phyloP scores from a whole-genome alignment of 1,140 invertebrate genomes.

The Drosophila kepulauana region DNA sequence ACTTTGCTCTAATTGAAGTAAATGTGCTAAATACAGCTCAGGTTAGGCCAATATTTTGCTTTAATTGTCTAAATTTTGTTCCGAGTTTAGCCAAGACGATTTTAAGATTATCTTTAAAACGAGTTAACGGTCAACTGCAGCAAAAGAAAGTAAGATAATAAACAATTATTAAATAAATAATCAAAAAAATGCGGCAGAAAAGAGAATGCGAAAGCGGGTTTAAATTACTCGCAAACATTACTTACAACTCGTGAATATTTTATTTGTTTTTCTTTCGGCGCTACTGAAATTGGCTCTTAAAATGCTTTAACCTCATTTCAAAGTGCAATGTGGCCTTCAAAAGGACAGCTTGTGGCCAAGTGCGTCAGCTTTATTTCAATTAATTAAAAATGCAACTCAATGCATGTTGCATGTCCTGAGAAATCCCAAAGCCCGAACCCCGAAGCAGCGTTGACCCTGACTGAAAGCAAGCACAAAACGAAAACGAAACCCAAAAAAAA shows the following conservation, averaged over 20 bases:
- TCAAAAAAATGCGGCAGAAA: background rate
- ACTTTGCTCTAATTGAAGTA: constrained; percentile 60
- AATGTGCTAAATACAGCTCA: constrained; percentile 58
- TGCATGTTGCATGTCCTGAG: constrained; percentile 47
- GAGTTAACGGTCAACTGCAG: background rate
- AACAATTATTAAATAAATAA: constrained; percentile 4
- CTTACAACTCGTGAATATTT: background rate
- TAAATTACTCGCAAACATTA: constrained; percentile 2
- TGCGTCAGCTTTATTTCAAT: constrained; percentile 50
- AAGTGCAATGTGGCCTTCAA: constrained; percentile 35
- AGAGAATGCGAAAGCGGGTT: background rate
- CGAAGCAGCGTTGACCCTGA: constrained; percentile 35
- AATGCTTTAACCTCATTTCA: constrained; percentile 35
- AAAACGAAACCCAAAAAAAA: background rate
- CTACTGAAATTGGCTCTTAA: constrained; percentile 32
- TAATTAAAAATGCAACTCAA: constrained; percentile 57
- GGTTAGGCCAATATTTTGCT: constrained; percentile 35
- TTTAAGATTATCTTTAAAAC: too few species aligned
- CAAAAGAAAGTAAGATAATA: background rate
- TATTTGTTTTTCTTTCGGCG: constrained; percentile 11
- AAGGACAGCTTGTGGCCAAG: constrained; percentile 31
- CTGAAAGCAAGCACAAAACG: constrained; percentile 5
- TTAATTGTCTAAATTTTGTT: too few species aligned
- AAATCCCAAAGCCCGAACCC: constrained; percentile 25
- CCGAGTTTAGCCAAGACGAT: too few species aligned